These are phyloP conservation scores for Tridacna gigas DNA, from an alignment of 2,888 invertebrate species.

Conservation along the genomic window DNA sequence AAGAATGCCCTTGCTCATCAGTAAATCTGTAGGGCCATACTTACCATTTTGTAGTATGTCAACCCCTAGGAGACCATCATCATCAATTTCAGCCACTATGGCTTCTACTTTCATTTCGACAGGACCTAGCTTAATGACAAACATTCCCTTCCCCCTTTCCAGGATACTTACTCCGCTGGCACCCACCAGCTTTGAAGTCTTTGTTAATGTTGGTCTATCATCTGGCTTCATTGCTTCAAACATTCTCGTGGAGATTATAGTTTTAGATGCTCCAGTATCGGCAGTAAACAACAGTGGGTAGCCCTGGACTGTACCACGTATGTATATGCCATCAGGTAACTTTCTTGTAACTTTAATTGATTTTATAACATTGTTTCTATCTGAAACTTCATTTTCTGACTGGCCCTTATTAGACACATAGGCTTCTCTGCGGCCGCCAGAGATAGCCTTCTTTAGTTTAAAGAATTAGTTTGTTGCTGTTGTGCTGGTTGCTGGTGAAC, in stretches of 20 bases:
- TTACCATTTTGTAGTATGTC: constrained; percentile 40
- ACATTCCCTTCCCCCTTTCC: neutral
- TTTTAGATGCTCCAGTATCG: constrained; percentile 20
- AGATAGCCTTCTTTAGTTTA: constrained; percentile 4
- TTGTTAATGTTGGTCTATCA: constrained; percentile 10
- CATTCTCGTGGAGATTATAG: neutral
- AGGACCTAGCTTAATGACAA: neutral
- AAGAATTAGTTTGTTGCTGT: neutral
- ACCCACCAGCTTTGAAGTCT: constrained; percentile 3
- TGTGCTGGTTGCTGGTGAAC: neutral
- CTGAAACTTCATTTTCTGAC: neutral
- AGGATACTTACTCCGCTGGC: neutral
- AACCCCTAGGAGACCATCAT: constrained; percentile 47
- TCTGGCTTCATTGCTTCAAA: neutral
- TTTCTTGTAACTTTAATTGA: no score
- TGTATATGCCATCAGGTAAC: constrained; percentile 11
- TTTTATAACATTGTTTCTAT: no score
- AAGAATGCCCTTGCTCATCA: constrained; percentile 33
- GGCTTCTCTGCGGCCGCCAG: constrained; percentile 2
- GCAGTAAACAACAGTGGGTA: neutral
- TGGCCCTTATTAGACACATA: neutral
- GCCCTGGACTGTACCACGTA: neutral
- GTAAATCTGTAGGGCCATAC: constrained; percentile 42
- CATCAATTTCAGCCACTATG: constrained; percentile 48
- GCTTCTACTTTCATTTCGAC: constrained; percentile 19